phyloP scores from a whole-genome alignment of 1,140 invertebrate genomes.

The Cephus cinctus region DNA sequence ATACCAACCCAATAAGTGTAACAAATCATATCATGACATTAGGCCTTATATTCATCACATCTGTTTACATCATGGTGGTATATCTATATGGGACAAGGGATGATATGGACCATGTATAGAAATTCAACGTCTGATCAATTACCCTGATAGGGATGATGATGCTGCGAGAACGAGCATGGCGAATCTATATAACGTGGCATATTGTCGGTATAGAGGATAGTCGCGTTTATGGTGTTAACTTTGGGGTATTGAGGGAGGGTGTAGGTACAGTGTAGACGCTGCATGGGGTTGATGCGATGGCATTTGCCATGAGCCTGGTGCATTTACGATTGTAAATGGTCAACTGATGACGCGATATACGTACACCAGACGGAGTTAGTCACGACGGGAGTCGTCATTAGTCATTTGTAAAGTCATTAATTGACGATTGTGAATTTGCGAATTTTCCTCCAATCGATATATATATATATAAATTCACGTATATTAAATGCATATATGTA shows the following conservation, averaged over 20 bases:
- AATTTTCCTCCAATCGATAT: too few species aligned
- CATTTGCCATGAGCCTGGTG: conserved; percentile 27
- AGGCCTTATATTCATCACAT: conserved; percentile 28
- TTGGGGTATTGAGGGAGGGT: too few species aligned
- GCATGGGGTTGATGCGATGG: conserved; percentile 23
- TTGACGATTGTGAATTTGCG: too few species aligned
- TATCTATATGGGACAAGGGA: too few species aligned
- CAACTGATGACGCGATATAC: conserved; percentile 31
- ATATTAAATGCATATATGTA: too few species aligned
- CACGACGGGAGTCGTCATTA: too few species aligned
- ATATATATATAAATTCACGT: too few species aligned
- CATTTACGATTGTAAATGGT: conserved; percentile 31
- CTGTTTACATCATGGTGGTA: too few species aligned
- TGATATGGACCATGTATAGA: conserved; percentile 25
- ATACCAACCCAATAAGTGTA: conserved; percentile 15
- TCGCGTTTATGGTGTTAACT: conserved; percentile 18
- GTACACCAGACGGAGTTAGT: conserved; percentile 31
- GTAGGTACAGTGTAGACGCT: too few species aligned
- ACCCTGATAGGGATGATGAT: conserved; percentile 26
- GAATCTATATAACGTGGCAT: conserved; percentile 36
- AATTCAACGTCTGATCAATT: conserved; percentile 2
- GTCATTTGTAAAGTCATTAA: too few species aligned
- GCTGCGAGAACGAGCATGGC: conserved; percentile 22
- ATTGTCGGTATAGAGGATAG: conserved; percentile 31
- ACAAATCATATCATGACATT: conserved; percentile 41